Evolutionary conservation across 2,888 invertebrate genomes (phyloP).

Genomic region (Tetrapedia diversipes): DNA sequence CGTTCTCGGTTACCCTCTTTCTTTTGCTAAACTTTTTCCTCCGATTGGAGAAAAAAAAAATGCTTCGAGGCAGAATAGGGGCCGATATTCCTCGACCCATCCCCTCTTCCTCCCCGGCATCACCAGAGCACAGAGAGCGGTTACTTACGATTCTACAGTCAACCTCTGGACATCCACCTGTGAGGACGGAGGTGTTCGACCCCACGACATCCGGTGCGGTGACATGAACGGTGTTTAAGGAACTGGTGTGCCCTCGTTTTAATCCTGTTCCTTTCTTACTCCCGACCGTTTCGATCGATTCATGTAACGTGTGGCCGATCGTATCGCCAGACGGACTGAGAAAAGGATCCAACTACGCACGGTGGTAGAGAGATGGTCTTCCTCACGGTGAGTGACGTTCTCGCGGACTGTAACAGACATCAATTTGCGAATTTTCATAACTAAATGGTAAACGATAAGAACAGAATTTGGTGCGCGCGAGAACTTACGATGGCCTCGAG

Average conservation of each 20-base stretch:
- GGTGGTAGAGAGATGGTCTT: conserved; percentile 41
- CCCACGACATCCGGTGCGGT: conserved; percentile 79
- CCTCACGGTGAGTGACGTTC: conserved; percentile 62
- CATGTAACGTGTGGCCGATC: conserved; percentile 56
- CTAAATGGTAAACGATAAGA: not conserved
- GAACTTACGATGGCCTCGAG: not conserved
- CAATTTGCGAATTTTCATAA: not conserved
- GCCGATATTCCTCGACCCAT: conserved; percentile 70
- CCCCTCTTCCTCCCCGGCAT: conserved; percentile 68
- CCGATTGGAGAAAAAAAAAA: conserved; percentile 59
- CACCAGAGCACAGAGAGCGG: conserved; percentile 73
- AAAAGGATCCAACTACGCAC: conserved; percentile 43
- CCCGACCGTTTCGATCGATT: conserved; percentile 45
- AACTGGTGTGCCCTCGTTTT: conserved; percentile 59
- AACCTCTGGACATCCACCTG: conserved; percentile 82
- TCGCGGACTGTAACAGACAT: not conserved
- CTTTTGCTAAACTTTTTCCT: conserved; percentile 47
- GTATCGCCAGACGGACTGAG: conserved; percentile 45
- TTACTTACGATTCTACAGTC: conserved; percentile 81
- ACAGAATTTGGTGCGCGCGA: not conserved
- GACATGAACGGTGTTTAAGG: conserved; percentile 78
- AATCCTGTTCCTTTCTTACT: conserved; percentile 24
- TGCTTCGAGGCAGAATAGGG: conserved; percentile 70
- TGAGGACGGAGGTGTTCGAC: conserved; percentile 81
- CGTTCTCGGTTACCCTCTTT: conserved; percentile 45